phyloP scores from a whole-genome alignment of 2,888 invertebrate species.

The Melitaea athalia region DNA sequence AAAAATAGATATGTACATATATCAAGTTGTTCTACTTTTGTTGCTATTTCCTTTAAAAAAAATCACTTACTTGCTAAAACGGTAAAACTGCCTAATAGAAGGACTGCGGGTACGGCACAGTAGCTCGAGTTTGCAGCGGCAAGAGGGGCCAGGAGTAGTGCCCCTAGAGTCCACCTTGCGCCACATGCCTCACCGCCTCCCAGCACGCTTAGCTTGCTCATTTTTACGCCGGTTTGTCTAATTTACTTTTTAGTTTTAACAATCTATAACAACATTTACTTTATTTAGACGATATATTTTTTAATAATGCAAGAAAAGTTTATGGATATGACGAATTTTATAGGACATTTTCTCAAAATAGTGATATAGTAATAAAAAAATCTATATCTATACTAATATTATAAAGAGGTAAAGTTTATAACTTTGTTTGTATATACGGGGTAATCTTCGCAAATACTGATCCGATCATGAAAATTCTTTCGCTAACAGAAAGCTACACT shows the following conservation, averaged over 20 bases:
- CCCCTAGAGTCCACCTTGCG: constrained; percentile 83
- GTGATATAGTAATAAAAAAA: too few relatives aligned
- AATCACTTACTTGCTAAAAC: constrained; percentile 77
- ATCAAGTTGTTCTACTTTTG: too few relatives aligned
- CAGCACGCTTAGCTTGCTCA: constrained; percentile 52
- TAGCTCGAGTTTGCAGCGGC: constrained; percentile 84
- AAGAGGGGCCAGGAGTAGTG: constrained; percentile 81
- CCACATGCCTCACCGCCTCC: constrained; percentile 69
- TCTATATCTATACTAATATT: too few relatives aligned
- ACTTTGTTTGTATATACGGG: too few relatives aligned
- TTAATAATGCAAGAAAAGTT: neutral
- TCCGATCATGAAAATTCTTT: too few relatives aligned
- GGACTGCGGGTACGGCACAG: constrained; percentile 79
- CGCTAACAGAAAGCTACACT: too few relatives aligned
- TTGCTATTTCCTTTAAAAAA: too few relatives aligned
- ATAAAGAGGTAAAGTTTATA: too few relatives aligned
- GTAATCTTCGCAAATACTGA: too few relatives aligned
- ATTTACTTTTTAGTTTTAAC: constrained; percentile 55
- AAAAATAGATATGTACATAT: constrained; percentile 41
- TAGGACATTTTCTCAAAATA: too few relatives aligned
- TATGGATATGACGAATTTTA: too few relatives aligned
- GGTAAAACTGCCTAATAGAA: constrained; percentile 76
- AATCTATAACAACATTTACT: constrained; percentile 5
- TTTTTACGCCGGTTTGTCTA: constrained; percentile 53
- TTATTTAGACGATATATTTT: neutral